A percentile compares a stretch with the other conserved stretches of the same genome.
Conservation (phyloP, 1,140 invertebrate genomes). For the Eumeta japonica region DNA sequence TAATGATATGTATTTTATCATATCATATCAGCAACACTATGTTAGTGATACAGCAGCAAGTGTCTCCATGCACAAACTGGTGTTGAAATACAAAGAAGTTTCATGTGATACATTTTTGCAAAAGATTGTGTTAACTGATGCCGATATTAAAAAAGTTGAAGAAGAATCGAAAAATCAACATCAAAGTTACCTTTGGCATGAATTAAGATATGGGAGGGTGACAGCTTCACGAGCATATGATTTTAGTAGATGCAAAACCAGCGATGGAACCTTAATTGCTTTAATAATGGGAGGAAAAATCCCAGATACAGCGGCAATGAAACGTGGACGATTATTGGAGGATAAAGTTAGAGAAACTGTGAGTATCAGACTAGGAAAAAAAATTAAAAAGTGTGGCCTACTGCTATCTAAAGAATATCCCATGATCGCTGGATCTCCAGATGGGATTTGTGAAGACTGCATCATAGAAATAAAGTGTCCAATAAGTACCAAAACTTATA, state of each 20-base stretch:
- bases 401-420: conserved; percentile 7
- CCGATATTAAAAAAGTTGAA: no score
- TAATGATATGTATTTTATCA: no score
- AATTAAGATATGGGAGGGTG: conserved; percentile 5
- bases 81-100: background rate
- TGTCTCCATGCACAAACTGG: conserved; percentile 3
- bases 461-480: no score
- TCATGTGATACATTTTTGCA: no score
- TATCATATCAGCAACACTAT: background rate
- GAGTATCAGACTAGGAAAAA: no score
- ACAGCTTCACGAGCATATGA: conserved; percentile 13
- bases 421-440: no score
- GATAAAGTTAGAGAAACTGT: conserved; percentile 12
- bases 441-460: no score
- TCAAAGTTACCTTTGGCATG: no score
- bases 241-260: conserved; percentile 15
- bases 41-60: background rate
- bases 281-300: conserved; percentile 19
- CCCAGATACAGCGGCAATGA: conserved; percentile 18
- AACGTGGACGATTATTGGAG: conserved; percentile 18
- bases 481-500: conserved; percentile 11
- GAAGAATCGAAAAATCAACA: no score
- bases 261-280: conserved; percentile 15
- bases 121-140: no score
- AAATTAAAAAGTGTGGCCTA: conserved; percentile 19